Conservation (phyloP, 2,113 vertebrate genomes). For the Nycticebus coucang region DNA sequence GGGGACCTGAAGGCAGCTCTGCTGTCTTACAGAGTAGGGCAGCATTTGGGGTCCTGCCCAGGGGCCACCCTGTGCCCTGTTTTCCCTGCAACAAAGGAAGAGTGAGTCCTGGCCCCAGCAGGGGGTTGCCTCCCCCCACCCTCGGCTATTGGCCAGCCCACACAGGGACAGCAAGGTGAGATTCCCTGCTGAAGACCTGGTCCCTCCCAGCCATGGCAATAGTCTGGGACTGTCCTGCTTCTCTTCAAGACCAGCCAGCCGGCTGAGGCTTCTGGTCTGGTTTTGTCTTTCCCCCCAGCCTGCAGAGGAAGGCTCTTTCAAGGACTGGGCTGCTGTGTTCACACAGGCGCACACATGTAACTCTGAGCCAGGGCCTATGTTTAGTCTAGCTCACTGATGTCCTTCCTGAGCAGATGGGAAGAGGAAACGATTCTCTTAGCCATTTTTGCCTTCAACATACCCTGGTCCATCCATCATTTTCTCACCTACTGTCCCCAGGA, state of each 20-base stretch:
- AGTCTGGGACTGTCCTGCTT: constrained; percentile 29
- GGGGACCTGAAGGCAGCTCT: not conserved
- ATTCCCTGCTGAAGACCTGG: not conserved
- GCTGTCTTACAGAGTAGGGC: not conserved
- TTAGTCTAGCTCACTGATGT: constrained; percentile 84
- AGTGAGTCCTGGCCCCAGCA: rapidly evolving
- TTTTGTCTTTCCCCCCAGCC: not conserved
- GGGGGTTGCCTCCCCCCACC: rapidly evolving
- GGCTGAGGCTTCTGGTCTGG: not conserved
- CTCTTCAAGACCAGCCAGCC: not conserved
- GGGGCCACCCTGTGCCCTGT: not conserved
- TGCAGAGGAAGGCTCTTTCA: not conserved
- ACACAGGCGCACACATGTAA: not conserved
- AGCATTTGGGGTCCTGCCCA: not conserved
- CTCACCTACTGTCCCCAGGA: constrained; percentile 39
- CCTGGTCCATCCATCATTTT: constrained; percentile 62
- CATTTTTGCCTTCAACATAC: constrained; percentile 62
- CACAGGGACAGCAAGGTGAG: not conserved
- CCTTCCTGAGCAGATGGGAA: constrained; percentile 78
- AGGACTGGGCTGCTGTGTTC: not conserved
- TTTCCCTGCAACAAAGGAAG: not conserved
- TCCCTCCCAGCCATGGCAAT: rapidly evolving
- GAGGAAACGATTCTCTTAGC: constrained; percentile 76
- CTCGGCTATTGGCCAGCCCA: too few species aligned
- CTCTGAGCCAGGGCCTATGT: constrained; percentile 83